Evolutionary conservation across 2,113 vertebrate species (phyloP).

Genomic region (Sturnira hondurensis): DNA sequence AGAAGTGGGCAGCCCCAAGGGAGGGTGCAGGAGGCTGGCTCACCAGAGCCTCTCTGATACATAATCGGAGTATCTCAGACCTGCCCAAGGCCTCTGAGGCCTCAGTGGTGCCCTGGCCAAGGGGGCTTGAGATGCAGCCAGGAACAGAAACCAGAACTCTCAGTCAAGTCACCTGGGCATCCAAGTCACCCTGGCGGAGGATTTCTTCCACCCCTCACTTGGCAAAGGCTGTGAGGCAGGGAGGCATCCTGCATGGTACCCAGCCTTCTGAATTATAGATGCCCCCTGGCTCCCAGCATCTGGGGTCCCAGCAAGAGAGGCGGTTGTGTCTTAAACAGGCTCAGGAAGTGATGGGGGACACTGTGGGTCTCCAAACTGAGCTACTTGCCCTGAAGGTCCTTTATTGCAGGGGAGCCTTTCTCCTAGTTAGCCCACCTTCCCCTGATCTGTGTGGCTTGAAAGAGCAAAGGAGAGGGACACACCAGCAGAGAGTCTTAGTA

Average conservation of each 20-base stretch:
- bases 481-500: neutral
- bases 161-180: neutral
- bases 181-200: neutral
- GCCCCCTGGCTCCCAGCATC: neutral
- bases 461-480: neutral
- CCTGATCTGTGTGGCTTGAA: neutral
- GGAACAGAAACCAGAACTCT: conserved; percentile 57
- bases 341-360: neutral
- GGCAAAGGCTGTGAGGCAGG: conserved; percentile 24
- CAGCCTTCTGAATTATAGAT: conserved; percentile 59
- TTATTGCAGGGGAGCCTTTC: neutral
- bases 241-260: neutral
- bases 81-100: neutral
- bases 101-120: neutral
- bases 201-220: conserved; percentile 48
- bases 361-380: neutral
- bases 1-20: neutral
- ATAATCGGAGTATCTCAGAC: neutral
- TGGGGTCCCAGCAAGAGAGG: neutral
- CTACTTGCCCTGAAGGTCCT: neutral
- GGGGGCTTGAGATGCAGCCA: neutral
- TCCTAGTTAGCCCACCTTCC: neutral
- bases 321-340: neutral
- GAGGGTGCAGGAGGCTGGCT: neutral
- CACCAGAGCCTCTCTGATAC: neutral